Base-by-base conservation (phyloP, 2,888 invertebrate genomes). In the Agriotes lineatus region DNA sequence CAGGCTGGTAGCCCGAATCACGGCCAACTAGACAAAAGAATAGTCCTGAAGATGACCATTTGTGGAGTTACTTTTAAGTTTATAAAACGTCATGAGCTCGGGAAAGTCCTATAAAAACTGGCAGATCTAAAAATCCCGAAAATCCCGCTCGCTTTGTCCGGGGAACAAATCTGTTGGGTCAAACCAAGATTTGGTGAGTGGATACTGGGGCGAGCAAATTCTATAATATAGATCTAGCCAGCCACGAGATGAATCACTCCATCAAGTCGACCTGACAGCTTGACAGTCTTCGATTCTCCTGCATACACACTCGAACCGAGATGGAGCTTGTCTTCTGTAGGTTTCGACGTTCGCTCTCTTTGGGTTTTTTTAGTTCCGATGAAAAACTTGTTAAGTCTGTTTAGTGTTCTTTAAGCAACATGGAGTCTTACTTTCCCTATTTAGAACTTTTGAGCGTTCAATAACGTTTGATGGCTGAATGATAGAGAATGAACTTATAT, bases 221-320 rank as follows among this genome's bases (percentile, higher is more conserved):
- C 70, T 70, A 63, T 63, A 67, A 70, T 70, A 70, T 45, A 70
- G 58, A 70, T 70, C 63, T 63, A 70, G 52, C 45, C 45, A 63
- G 67, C 68, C 70, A 73, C 71, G 73, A 73, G 73, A 73, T 73
- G 71, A 73, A 73, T 73, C 73, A 73, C 73, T 73, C 71, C 63
- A 67, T 73, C 73, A 73, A 71, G 73, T 70, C 50, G 68, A 71
- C 68, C 52, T 73, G 73, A 73, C 73, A 73, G 73, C 70, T 68
- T 62, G 70, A 61, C 65, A 62, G 58, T 56, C 60, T 65, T 64
- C 61, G 65, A 65, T 69, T 65, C 64, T 56, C 63, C 42, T 30
- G 25, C 3, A 25, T 25, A 25, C 7, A 25, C 25, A 35, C 48
- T 54, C 39, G 19, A 54, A 44, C 39, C 30, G 22, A 14, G 25